Percentiles rank a stretch among this genome's conserved stretches.
Conservation (phyloP, 1,140 invertebrate genomes). For the Arion vulgaris region DNA sequence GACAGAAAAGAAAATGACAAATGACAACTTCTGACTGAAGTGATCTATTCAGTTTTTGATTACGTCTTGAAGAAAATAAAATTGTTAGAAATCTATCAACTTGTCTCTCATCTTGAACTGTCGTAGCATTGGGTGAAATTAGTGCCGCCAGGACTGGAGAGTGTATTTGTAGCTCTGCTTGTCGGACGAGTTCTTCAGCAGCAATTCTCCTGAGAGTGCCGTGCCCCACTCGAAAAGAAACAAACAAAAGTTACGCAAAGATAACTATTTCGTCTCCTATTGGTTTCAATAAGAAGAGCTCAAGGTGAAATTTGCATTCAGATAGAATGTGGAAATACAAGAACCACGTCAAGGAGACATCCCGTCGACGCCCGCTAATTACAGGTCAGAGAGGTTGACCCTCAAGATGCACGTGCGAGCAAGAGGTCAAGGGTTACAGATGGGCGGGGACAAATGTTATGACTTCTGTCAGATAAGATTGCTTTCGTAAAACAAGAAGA, state of each 20-base stretch:
- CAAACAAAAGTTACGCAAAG: not conserved
- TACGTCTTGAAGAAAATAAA: slow-evolving; percentile 2
- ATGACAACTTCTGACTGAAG: not conserved
- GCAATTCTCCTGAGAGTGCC: not conserved
- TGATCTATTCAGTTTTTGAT: not conserved
- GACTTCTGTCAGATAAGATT: slow-evolving; percentile 26
- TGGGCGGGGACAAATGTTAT: slow-evolving; percentile 30
- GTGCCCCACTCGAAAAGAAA: not conserved
- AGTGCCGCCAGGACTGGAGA: not conserved
- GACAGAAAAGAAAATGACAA: no score
- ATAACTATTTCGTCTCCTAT: not conserved
- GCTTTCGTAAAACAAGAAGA: not conserved
- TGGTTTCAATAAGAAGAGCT: slow-evolving; percentile 15
- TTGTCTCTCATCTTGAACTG: not conserved
- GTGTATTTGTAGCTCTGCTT: not conserved
- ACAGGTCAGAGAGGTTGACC: slow-evolving; percentile 24
- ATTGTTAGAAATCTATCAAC: slow-evolving; percentile 29
- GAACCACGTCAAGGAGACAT: not conserved
- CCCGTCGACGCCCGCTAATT: slow-evolving; percentile 6
- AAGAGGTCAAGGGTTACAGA: slow-evolving; percentile 19
- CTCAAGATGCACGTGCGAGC: slow-evolving; percentile 20
- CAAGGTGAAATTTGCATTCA: slow-evolving; percentile 34
- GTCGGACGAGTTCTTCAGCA: not conserved
- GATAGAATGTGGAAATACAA: slow-evolving; percentile 15
- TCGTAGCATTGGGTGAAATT: not conserved